Base-by-base conservation (phyloP, 2,888 invertebrate genomes). In the Scaptodrosophila latifasciaeformis region DNA sequence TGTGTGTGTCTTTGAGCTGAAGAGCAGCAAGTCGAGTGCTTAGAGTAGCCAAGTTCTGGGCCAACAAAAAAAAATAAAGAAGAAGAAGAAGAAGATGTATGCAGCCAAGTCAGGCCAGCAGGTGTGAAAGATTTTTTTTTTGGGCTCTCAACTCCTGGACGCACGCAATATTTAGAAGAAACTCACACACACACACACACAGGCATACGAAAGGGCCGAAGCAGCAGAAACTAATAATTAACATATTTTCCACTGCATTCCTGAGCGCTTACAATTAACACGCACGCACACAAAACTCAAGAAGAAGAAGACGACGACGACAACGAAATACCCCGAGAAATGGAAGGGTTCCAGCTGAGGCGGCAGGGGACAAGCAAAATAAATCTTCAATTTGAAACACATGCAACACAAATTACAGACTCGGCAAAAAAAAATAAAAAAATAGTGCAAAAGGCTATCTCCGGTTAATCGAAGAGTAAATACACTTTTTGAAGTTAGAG, bases 241-340 rank as follows among this genome's bases (percentile, higher is more conserved):
- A 81, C 81, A 76, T 76, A 76, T 78, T 76, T 76, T 78, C 79
- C 75, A 81, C 65, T 79, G 81, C 75, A 76, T 76, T 76, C 75
- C 81, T 61, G 71, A 76, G 81, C 76, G 76, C 79, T 81, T 70
- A 78, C 79, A 75, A 75, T 81, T 81, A 81, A 81, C 79, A 76
- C 75, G 79, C 75, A 75, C 70, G 61, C 76, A 67, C 51, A 58
- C 49, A 35, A 35, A 17, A n/a, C 30, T 19, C 48, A 29, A 30
- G 34, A 30, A 27, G n/a, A 37, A 15, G 10, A 2, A 15, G n/a
- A 13, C 18, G 9, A 19, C 27, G 31, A 21, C 18, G 35, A 19
- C n/a, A 34, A 47, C 24, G 24, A 47, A 47, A 35, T 4, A 35
- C 37, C n/a, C n/a, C n/a, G 40, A 29, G 15, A 34, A 19, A 17